Base-by-base conservation (phyloP, 2,888 invertebrate species). In the Vandiemenella viatica region DNA sequence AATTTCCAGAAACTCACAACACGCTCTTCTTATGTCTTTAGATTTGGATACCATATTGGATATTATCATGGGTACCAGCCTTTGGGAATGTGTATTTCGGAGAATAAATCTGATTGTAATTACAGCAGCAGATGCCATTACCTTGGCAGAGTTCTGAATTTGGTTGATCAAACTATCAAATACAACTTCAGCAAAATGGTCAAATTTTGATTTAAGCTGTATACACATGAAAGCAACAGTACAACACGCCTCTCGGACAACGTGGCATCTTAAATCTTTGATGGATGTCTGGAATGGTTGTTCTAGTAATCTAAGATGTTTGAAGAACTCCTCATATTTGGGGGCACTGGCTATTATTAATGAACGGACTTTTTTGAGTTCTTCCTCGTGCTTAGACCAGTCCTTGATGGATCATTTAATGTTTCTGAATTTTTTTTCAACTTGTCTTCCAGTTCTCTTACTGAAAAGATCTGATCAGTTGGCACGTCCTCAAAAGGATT, bases 121-220 rank as follows among this genome's bases (percentile, higher is more conserved):
- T 2, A 80, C 76, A 45, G 90, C 92, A 1, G 92, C 84, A 0
- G 91, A 84, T 5, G 95, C 84, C 65, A 96, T 87, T 54, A 91
- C 88, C 77, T 96, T 97, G 55, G 92, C 95, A 57, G 90, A 89
- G 65, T 95, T 97, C 61, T 89, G 91, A 66, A 96, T 88, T 51
- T 96, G 76, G 64, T 83, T 83, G 61, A 97, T 87, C 21, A 97
- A 69, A 58, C 79, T 77, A 55, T 84, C 84, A 43, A 97, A 68
- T 46, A 95, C 75, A 55, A 80, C 75, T 63, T 92, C 83, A 38
- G 86, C 83, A 68, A 90, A 84, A 62, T 82, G 83, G 57, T 95
- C 93, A 58, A 87, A 75, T 64, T 86, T 89, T 58, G 75, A 80
- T 50, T 83, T 81, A 47, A 97, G 65, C 45, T 80, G 78, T 67